Evolutionary conservation across 2,888 invertebrate genomes (phyloP), one percentile per base, ranked within the genome.

Genomic region (Mythimna ferrago): DNA sequence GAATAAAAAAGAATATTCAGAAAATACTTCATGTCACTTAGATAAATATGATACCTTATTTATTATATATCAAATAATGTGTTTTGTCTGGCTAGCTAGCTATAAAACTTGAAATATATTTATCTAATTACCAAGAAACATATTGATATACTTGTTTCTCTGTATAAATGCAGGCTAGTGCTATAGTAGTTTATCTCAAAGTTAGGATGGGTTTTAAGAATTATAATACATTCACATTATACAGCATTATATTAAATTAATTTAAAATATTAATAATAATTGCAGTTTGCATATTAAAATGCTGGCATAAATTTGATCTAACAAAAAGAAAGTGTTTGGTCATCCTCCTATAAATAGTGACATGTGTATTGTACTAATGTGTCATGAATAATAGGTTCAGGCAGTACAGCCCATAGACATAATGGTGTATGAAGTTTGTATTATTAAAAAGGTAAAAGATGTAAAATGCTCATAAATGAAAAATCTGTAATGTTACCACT

Each of bases 1-100:
- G 68, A 71, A 73, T 85, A 73, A 60, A 71, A 71, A 75, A 53
- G 4, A 35, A 35, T 56, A 69, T 80, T 58, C 57, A 69, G 66
- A 41, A 77, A 72, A 44, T 53, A 60, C 26, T 65, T 41, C 61
- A 66, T 82, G 68, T 79, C 54, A 32, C 69, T 67, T 51, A 63
- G 38, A 44, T 64, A 44, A 53, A 64, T 35, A 69, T 10, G 56
- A 53, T 66, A 78, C 51, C 62, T 32, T 66, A 58, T 69, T 80
- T 32, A 56, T 38, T 60, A 79, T 38, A 38, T 16, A 71, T 67
- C 41, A 64, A 51, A 64, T 14, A n/a, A 64, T 58, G 57, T 80
- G 70, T 72, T 68, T 63, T 74, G 67, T 72, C 62, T 54, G 44
- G 62, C 41, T 60, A 61, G 21, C 35, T 68, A 58, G 41, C 51